Percentiles rank a stretch among this genome's conserved stretches.
These are phyloP conservation scores for Cepphus grylle DNA, from an alignment of 2,113 vertebrate genomes.

Conservation along the genomic window DNA sequence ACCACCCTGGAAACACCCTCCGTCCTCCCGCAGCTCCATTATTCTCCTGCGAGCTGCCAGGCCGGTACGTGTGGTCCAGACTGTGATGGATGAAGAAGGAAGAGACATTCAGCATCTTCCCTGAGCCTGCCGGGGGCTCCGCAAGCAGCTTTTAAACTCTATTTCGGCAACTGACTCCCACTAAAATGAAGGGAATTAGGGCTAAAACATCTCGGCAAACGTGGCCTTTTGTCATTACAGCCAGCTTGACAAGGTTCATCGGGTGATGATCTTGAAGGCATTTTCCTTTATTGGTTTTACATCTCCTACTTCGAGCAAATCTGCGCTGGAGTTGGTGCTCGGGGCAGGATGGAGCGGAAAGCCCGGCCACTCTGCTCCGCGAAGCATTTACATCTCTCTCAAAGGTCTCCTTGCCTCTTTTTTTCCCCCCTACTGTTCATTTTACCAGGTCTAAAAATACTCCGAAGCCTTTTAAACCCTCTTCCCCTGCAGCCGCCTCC, in stretches of 20 bases:
- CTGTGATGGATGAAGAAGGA: not conserved
- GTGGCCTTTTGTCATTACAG: not conserved
- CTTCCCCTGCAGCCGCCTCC: conserved; percentile 36
- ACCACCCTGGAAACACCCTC: not conserved
- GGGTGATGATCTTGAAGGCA: not conserved
- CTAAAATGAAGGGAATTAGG: not conserved
- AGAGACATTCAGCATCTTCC: not conserved
- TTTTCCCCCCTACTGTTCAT: not conserved
- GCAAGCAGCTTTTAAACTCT: not conserved
- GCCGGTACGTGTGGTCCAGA: rapidly evolving
- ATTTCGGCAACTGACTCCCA: not conserved
- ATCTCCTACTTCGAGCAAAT: not conserved
- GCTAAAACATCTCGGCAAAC: not conserved
- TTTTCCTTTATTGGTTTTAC: not conserved
- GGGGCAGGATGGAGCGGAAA: not conserved
- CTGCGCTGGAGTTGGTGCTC: not conserved
- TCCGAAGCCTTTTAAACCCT: not conserved
- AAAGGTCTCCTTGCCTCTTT: not conserved
- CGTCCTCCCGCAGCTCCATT: not conserved
- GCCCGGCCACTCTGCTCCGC: not conserved
- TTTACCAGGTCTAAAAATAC: conserved; percentile 57
- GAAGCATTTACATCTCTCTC: not conserved
- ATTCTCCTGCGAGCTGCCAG: not conserved
- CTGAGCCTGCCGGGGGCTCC: rapidly evolving
- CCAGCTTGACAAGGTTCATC: rapidly evolving